Percentiles rank a stretch among this genome's conserved stretches.
Conservation (phyloP, 2,113 vertebrate genomes). For the Sclerurus mexicanus region DNA sequence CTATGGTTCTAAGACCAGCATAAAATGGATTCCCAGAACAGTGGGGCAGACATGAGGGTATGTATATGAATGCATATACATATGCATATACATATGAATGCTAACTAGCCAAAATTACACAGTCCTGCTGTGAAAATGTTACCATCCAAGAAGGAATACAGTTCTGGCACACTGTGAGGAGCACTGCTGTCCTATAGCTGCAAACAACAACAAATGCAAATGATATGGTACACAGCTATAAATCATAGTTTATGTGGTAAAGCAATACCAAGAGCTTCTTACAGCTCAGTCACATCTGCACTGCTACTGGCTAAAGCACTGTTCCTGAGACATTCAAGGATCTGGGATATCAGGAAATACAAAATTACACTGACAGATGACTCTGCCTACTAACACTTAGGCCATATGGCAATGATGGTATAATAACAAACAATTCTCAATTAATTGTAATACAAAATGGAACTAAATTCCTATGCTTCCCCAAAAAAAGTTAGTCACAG, state of each 20-base stretch:
- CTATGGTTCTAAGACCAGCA: neutral
- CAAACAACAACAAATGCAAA: neutral
- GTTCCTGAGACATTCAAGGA: neutral
- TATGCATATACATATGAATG: neutral
- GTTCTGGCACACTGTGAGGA: neutral
- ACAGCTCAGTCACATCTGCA: neutral
- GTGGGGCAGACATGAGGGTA: neutral
- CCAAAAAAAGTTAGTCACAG: neutral
- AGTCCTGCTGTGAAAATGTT: neutral
- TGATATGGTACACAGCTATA: neutral
- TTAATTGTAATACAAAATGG: neutral
- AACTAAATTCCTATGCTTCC: constrained; percentile 2
- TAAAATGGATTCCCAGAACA: neutral
- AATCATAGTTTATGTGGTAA: neutral
- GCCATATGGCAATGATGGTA: neutral
- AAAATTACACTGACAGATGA: neutral
- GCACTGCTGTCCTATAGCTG: neutral
- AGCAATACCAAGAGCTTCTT: neutral
- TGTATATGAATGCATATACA: neutral
- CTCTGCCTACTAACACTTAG: neutral
- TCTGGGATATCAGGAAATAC: neutral
- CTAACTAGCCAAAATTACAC: neutral
- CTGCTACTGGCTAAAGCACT: neutral
- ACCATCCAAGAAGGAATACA: neutral
- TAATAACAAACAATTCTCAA: neutral